phyloP scores from a whole-genome alignment of 2,888 invertebrate species.

The Agrochola lychnidis region DNA sequence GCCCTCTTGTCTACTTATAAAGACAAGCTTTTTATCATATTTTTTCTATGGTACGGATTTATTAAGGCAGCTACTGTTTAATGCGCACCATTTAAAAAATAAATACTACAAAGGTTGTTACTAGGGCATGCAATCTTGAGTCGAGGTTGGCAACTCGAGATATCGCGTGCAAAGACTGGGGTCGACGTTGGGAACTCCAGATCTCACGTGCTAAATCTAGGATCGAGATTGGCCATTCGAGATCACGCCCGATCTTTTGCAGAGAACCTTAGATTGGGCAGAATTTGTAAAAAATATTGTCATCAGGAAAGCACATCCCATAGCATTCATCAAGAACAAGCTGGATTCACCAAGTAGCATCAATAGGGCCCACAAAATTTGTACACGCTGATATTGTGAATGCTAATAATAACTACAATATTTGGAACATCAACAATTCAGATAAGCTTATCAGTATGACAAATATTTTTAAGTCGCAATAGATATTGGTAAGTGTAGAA shows the following conservation, averaged over 20 bases:
- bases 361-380: not conserved
- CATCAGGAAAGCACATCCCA: not conserved
- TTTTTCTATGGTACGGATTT: too few species aligned
- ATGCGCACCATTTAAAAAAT: too few species aligned
- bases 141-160: too few species aligned
- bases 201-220: too few species aligned
- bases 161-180: too few species aligned
- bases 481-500: conserved; percentile 5
- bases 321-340: not conserved
- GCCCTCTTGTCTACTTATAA: too few species aligned
- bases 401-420: not conserved
- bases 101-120: too few species aligned
- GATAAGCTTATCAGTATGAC: conserved; percentile 17
- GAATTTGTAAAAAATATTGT: not conserved
- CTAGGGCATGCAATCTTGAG: too few species aligned
- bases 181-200: too few species aligned
- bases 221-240: too few species aligned
- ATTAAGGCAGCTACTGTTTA: too few species aligned
- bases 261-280: not conserved
- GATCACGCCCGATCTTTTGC: not conserved
- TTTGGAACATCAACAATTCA: conserved; percentile 3
- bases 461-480: conserved; percentile 7
- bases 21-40: too few species aligned
- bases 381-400: not conserved
- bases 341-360: not conserved